These are phyloP conservation scores for Cephus sareptanus DNA, from an alignment of 2,888 invertebrate genomes.

Conservation along the genomic window DNA sequence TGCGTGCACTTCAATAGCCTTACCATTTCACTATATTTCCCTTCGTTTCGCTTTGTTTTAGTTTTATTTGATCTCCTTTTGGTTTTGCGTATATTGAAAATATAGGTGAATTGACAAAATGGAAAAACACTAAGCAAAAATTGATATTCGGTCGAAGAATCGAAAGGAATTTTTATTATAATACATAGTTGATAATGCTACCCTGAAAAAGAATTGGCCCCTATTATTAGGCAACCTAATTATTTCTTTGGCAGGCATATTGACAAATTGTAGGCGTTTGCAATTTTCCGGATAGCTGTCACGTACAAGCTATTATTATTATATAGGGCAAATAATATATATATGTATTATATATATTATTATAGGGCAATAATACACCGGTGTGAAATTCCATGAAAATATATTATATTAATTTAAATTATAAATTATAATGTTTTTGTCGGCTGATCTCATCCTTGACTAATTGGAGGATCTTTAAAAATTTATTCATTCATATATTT, in stretches of 20 bases:
- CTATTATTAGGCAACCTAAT: neutral
- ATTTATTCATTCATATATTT: neutral
- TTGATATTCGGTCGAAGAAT: neutral
- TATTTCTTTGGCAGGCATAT: neutral
- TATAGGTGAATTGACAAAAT: neutral
- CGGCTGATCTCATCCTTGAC: neutral
- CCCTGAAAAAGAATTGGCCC: neutral
- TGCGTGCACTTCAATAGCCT: slow-evolving; percentile 5
- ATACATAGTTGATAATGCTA: neutral
- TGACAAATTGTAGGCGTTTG: neutral
- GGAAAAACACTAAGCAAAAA: neutral
- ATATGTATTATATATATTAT: too few species aligned
- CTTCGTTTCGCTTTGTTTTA: neutral
- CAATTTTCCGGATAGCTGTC: neutral
- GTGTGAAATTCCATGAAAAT: neutral
- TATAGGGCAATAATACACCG: neutral
- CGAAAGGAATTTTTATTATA: neutral
- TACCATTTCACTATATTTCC: neutral
- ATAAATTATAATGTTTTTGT: neutral
- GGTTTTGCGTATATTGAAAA: neutral
- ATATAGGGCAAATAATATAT: too few species aligned
- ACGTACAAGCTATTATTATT: neutral
- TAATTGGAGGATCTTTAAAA: neutral
- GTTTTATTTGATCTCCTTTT: neutral
- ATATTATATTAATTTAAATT: neutral